Percentiles rank a stretch among this genome's conserved stretches.
These are phyloP conservation scores for Vicugna pacos DNA, from an alignment of 2,113 vertebrate genomes.

Conservation along the genomic window DNA sequence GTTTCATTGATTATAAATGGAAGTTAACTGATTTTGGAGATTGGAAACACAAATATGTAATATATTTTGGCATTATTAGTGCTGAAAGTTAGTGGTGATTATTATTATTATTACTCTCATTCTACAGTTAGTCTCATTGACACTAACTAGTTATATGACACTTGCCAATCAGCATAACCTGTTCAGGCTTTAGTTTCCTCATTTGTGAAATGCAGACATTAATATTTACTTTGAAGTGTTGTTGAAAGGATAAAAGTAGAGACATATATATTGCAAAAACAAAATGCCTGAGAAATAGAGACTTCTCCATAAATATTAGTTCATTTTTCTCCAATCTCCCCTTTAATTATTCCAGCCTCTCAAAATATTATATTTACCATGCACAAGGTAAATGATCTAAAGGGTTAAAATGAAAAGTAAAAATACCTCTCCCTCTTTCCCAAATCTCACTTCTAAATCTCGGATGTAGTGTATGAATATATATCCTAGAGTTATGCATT, in stretches of 20 bases:
- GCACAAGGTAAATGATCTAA: not conserved
- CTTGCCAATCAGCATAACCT: not conserved
- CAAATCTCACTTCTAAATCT: not conserved
- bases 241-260: not conserved
- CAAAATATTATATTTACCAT: not conserved
- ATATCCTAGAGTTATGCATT: not conserved
- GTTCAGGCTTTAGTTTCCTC: not conserved
- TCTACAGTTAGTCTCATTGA: not conserved
- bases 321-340: not conserved
- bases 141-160: not conserved
- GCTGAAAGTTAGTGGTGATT: not conserved
- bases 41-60: not conserved
- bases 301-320: not conserved
- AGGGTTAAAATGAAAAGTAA: not conserved
- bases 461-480: not conserved
- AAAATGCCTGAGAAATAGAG: not conserved
- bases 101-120: not conserved
- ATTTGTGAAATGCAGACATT: not conserved
- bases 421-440: not conserved
- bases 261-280: not conserved
- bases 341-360: not conserved
- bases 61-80: not conserved
- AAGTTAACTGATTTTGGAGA: not conserved
- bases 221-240: not conserved
- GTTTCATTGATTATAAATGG: slow-evolving; percentile 39